phyloP scores from a whole-genome alignment of 2,797 vertebrate genomes.

The Salarias fasciatus region DNA sequence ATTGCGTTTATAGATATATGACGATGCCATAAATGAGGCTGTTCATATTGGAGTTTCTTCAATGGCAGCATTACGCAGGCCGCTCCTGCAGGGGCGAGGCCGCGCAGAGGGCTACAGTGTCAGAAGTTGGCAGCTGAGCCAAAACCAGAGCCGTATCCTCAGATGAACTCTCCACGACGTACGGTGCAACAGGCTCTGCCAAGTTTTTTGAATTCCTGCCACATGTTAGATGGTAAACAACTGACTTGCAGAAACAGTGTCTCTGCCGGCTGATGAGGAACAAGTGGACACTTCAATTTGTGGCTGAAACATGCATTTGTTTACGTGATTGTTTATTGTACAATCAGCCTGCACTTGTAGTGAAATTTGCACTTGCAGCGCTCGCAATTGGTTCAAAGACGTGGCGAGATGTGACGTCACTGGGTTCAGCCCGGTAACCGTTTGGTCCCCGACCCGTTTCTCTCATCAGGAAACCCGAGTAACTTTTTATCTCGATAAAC shows the following conservation, averaged over 20 bases:
- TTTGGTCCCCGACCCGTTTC: constrained; percentile 71
- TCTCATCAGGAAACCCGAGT: constrained; percentile 19
- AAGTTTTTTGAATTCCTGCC: constrained; percentile 79
- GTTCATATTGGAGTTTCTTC: constrained; percentile 82
- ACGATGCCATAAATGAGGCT: constrained; percentile 74
- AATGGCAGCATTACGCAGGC: constrained; percentile 73
- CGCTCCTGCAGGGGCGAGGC: constrained; percentile 79
- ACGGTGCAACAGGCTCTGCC: constrained; percentile 76
- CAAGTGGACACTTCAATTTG: constrained; percentile 23
- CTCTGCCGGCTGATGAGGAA: constrained; percentile 40
- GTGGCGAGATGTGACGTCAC: constrained; percentile 98
- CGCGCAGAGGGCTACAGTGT: constrained; percentile 82
- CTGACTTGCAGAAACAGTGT: constrained; percentile 64
- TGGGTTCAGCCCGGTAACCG: constrained; percentile 81
- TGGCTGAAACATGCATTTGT: constrained; percentile 41
- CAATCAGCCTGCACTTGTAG: constrained; percentile 30
- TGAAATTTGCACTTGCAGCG: constrained; percentile 71
- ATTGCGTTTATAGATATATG: constrained; percentile 54
- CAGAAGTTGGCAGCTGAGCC: constrained; percentile 83
- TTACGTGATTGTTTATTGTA: constrained; percentile 58
- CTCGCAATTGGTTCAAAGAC: constrained; percentile 88
- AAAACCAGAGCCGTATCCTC: constrained; percentile 85
- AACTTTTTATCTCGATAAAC: constrained; percentile 17
- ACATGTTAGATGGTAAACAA: constrained; percentile 82
- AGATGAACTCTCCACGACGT: constrained; percentile 81